Evolutionary conservation across 1,140 invertebrate genomes (phyloP), one percentile per base, ranked within the genome.

Genomic region (Bradynema listronoti): DNA sequence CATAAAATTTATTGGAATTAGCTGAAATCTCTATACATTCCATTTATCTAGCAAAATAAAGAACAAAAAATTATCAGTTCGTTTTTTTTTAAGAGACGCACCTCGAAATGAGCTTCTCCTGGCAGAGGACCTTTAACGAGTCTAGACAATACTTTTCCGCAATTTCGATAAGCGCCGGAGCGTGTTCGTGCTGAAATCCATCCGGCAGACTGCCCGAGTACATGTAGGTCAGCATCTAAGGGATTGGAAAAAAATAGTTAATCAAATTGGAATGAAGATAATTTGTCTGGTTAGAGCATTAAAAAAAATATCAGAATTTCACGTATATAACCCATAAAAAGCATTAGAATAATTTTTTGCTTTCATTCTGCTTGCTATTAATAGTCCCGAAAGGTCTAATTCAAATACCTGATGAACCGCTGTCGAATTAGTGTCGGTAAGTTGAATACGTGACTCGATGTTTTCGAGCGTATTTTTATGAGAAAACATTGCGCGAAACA

Each of bases 141-240:
- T 68, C 63, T 16, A 76, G 55, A 4, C 62, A 62, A 58, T 76
- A 76, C 46, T 76, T 76, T 19, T 76, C 73, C 1, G 73, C 69
- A 9, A 76, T 61, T 56, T 75, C 65, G 30, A 76, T 78, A 34
- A 76, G 46, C 25, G 58, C 54, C 4, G 64, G 42, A 27, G 66
- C 66, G 43, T 75, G 60, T 14, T 65, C 58, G 11, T 78, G 56
- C 27, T 25, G 16, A 49, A 69, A 73, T 7, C 49, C 49, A 14
- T 72, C 75, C 11, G 61, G 56, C 24, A 78, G 36, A 33, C 25
- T 66, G 4, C 69, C 70, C 0, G 66, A 51, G 33, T 75, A 74
- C 34, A 78, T 66, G 54, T 72, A 77, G 14, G 72, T 71, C 5
- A 77, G 47, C 76, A 77, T 76, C 6, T n/a, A n/a, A n/a, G n/a